Conservation (phyloP, 35 echinoderm and acorn worm species). For the Diadema setosum region DNA sequence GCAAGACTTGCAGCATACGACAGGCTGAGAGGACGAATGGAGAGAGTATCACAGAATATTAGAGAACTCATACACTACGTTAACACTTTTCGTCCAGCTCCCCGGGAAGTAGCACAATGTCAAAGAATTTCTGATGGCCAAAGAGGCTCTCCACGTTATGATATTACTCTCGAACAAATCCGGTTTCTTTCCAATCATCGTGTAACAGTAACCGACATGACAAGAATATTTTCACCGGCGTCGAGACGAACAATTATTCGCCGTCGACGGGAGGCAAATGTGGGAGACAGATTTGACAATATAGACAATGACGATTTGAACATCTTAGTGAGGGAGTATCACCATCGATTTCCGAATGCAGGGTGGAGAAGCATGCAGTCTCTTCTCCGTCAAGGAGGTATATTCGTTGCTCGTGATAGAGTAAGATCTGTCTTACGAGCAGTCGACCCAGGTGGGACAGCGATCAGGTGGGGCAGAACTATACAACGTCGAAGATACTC, state of each 20-base stretch:
- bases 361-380: constrained; percentile 30
- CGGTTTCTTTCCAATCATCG: background rate
- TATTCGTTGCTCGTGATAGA: background rate
- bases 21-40: background rate
- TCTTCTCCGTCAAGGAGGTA: background rate
- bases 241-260: background rate
- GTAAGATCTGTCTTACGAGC: background rate
- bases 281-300: background rate
- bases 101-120: background rate
- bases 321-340: background rate
- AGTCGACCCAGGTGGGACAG: background rate
- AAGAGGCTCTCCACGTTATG: background rate
- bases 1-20: background rate
- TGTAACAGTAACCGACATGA: background rate
- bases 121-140: background rate
- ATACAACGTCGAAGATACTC: background rate
- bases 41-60: background rate
- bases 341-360: background rate
- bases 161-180: background rate
- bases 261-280: background rate
- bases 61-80: background rate
- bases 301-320: background rate
- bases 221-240: background rate
- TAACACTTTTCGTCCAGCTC: background rate
- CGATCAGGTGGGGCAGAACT: background rate